Evolutionary conservation across 2,113 vertebrate species (phyloP).

Genomic region (Dendrocopos noguchii): DNA sequence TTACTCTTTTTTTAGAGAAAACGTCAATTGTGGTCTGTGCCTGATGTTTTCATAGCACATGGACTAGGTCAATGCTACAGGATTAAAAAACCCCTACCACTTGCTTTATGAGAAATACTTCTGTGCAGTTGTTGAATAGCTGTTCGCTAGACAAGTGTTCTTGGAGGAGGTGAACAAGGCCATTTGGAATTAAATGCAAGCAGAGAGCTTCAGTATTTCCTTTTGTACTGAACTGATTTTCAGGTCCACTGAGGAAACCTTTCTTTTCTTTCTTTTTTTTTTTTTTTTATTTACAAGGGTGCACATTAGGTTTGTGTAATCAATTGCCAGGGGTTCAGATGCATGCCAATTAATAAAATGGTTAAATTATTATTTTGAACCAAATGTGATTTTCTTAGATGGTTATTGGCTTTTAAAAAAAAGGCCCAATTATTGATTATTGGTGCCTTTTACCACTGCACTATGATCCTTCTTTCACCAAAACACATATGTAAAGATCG

Average conservation of each 20-base stretch:
- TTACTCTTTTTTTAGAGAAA: conserved; percentile 35
- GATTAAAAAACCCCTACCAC: conserved; percentile 27
- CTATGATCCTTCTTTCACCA: conserved; percentile 68
- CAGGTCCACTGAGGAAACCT: conserved; percentile 40
- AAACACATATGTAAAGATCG: conserved; percentile 65
- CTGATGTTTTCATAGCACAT: conserved; percentile 75
- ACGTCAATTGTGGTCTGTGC: conserved; percentile 75
- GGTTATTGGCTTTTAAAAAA: conserved; percentile 57
- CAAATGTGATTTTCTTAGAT: conserved; percentile 64
- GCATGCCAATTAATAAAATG: conserved; percentile 38
- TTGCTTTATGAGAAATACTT: conserved; percentile 66
- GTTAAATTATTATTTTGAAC: conserved; percentile 55
- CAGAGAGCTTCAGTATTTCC: conserved; percentile 48
- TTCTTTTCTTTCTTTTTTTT: neutral
- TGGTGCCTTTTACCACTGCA: conserved; percentile 70
- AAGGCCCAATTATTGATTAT: conserved; percentile 48
- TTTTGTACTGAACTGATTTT: conserved; percentile 71
- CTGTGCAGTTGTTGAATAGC: conserved; percentile 59
- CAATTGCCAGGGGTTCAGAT: conserved; percentile 68
- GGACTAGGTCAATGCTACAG: conserved; percentile 54
- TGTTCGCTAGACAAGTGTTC: conserved; percentile 60
- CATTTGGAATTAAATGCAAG: conserved; percentile 33
- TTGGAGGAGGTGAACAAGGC: conserved; percentile 22
- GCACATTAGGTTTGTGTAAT: conserved; percentile 32
- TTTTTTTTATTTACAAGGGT: conserved; percentile 59